These are phyloP conservation scores for Drosophila prolongata DNA, from an alignment of 2,888 invertebrate genomes.

Conservation along the genomic window DNA sequence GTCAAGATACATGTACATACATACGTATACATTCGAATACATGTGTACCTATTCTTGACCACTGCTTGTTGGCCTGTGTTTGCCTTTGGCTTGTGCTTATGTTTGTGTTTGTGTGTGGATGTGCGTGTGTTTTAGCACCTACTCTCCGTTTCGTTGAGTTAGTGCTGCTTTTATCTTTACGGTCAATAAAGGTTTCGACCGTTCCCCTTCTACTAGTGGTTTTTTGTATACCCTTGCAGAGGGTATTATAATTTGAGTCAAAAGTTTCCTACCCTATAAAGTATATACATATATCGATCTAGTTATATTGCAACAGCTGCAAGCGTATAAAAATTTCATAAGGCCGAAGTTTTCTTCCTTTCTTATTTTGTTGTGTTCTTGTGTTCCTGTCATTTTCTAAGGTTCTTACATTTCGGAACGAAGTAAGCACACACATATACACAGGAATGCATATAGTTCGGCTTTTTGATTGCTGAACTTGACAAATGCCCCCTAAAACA, in stretches of 20 bases:
- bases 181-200: conserved; percentile 63
- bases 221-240: background rate
- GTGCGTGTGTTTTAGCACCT: conserved; percentile 66
- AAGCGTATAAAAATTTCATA: too few relatives aligned
- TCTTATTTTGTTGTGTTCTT: conserved; percentile 15
- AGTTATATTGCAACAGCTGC: too few relatives aligned
- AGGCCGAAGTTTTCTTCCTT: background rate
- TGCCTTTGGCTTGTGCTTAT: conserved; percentile 14
- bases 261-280: too few relatives aligned
- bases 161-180: conserved; percentile 70
- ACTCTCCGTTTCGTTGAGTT: conserved; percentile 52
- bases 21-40: background rate
- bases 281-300: too few relatives aligned
- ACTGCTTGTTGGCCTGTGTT: conserved; percentile 56
- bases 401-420: background rate
- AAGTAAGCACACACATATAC: background rate
- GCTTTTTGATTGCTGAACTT: background rate
- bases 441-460: background rate
- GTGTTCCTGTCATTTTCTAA: conserved; percentile 11
- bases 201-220: conserved; percentile 7
- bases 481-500: background rate
- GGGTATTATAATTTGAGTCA: too few relatives aligned
- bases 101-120: conserved; percentile 8
- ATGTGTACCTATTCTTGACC: conserved; percentile 57
- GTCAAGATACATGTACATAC: conserved; percentile 14